phyloP scores from a whole-genome alignment of 2,888 invertebrate genomes.

The Serripes groenlandicus region DNA sequence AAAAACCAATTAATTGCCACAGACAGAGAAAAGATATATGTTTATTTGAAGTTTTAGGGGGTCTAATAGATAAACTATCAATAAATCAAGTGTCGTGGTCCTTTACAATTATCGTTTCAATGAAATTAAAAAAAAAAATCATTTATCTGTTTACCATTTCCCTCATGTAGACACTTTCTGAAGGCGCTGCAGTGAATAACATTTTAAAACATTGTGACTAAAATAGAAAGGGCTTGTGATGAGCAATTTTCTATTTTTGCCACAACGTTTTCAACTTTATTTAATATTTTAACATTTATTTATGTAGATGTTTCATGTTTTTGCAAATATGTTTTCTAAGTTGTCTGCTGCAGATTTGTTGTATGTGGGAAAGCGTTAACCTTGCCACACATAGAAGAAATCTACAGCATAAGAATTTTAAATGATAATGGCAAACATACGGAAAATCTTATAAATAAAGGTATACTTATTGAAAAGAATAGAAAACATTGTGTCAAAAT shows the following conservation, averaged over 20 bases:
- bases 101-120: no score
- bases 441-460: no score
- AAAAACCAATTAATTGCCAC: no score
- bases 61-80: conserved; percentile 2
- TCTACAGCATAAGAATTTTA: no score
- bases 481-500: not conserved
- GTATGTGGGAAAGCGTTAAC: no score
- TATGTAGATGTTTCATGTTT: no score
- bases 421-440: no score
- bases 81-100: not conserved
- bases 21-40: not conserved
- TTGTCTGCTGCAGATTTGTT: no score
- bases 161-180: not conserved
- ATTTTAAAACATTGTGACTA: not conserved
- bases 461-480: no score
- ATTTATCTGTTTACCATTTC: not conserved
- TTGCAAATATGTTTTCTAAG: no score
- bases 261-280: not conserved
- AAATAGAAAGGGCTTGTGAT: not conserved
- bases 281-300: no score
- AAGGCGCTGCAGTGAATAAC: not conserved
- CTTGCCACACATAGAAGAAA: not conserved
- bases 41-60: conserved; percentile 16
- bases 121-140: no score
- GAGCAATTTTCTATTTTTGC: not conserved